A percentile compares a stretch with the other conserved stretches of the same genome.
Conservation (phyloP, 1,140 invertebrate species). For the Lutraria rhynchaena region DNA sequence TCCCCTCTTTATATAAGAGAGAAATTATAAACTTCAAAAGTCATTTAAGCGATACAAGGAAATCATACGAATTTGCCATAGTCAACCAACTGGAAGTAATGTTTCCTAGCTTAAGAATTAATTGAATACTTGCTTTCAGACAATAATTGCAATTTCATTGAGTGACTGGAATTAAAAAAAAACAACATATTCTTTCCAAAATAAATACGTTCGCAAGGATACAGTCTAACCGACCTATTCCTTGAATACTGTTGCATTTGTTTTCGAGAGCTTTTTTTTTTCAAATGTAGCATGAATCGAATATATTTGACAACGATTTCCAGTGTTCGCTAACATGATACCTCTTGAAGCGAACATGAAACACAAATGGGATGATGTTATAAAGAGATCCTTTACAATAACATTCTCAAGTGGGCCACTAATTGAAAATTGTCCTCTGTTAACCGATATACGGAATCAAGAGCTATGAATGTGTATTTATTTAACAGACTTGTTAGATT, state of each 20-base stretch:
- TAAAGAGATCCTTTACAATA: not conserved
- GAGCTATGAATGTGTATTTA: conserved; percentile 16
- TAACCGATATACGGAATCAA: conserved; percentile 25
- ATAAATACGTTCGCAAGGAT: not conserved
- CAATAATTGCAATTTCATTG: no score
- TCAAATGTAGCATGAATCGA: not conserved
- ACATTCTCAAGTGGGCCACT: conserved; percentile 4
- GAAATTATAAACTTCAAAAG: no score
- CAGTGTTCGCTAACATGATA: not conserved
- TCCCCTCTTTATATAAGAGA: no score
- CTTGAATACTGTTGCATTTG: not conserved
- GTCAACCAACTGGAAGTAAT: no score
- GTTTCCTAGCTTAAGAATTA: no score
- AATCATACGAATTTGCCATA: no score
- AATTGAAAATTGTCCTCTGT: conserved; percentile 28
- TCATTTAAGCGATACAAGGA: no score
- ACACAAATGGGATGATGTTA: not conserved
- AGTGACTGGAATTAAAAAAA: not conserved
- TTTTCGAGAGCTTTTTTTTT: no score
- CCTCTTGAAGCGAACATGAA: not conserved
- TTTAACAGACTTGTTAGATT: conserved; percentile 22
- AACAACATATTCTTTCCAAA: not conserved
- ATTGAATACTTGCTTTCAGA: no score
- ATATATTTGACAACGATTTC: not conserved
- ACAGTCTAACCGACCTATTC: not conserved